A percentile compares a stretch with the other conserved stretches of the same genome.
Conservation (phyloP, 2,113 vertebrate genomes). For the Tragulus kanchil region DNA sequence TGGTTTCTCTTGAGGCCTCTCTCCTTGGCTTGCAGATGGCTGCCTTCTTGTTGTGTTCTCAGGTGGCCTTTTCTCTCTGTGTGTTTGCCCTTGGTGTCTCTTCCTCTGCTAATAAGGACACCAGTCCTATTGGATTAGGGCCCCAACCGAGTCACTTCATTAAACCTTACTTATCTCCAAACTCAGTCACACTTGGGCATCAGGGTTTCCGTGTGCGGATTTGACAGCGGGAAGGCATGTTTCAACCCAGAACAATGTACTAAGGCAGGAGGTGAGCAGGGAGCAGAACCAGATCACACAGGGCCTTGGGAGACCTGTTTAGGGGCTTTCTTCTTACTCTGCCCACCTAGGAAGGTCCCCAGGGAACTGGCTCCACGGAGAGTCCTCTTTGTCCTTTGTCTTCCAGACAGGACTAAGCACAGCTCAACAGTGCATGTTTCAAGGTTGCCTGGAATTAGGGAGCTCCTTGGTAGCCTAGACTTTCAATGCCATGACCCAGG, state of each 20-base stretch:
- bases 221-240: background rate
- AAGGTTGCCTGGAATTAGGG: background rate
- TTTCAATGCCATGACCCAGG: background rate
- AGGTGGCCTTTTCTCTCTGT: background rate
- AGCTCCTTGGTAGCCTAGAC: background rate
- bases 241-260: background rate
- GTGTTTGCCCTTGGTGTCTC: background rate
- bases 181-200: background rate
- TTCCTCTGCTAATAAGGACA: background rate
- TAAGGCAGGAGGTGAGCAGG: background rate
- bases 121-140: background rate
- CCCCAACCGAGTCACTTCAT: background rate
- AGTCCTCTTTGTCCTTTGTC: background rate
- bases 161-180: background rate
- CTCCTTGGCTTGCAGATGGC: background rate
- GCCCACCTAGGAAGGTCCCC: background rate
- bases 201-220: background rate
- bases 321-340: background rate
- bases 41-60: background rate
- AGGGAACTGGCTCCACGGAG: background rate
- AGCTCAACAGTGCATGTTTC: background rate
- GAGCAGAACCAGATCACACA: background rate
- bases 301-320: background rate
- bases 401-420: background rate
- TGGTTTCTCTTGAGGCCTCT: background rate